Evolutionary conservation across 2,797 vertebrate species (phyloP), one percentile per base, ranked within the genome.

Genomic region (Cynopterus sphinx): DNA sequence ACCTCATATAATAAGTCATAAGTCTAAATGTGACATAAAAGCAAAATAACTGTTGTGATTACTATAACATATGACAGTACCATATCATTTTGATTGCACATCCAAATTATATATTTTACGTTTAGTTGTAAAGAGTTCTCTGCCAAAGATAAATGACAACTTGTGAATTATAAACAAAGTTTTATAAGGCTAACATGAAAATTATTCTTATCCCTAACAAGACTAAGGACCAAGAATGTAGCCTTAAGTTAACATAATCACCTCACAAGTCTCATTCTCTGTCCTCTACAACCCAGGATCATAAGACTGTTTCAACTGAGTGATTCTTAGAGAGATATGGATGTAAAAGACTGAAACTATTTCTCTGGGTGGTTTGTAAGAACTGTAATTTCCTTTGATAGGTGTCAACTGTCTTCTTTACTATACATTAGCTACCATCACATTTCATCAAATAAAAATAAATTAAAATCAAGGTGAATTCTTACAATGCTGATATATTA

Each of bases 141-240:
- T 26, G 57, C 6, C n/a, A 57, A 36, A 41, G 5, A 9, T 43
- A 77, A 77, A 74, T 13, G 33, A 57, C 15, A 68, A 68, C 65
- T 63, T n/a, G 1, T 93, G 67, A 94, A 81, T n/a, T 61, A 61
- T 39, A 46, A 68, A 49, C 46, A 65, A 83, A 87, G 7, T 63
- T 88, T 90, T 61, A 46, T 28, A 77, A 82, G 3, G 65, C n/a
- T 65, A 63, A 94, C 82, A n/a, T 81, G 49, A 70, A 93, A 79
- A 87, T 70, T 55, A n/a, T 53, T 93, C 68, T 73, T 61, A 24
- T 74, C 83, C 77, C 61, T 84, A 49, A 21, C 75, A 43, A 84
- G 61, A 71, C 49, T 75, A 33, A 87, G 26, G 57, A 82, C 7
- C 36, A 17, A 88, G 79, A 87, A 95, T 43, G 16, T 10, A 57